These are phyloP conservation scores for Chirona hameri DNA, from an alignment of 2,888 invertebrate genomes.

Conservation along the genomic window DNA sequence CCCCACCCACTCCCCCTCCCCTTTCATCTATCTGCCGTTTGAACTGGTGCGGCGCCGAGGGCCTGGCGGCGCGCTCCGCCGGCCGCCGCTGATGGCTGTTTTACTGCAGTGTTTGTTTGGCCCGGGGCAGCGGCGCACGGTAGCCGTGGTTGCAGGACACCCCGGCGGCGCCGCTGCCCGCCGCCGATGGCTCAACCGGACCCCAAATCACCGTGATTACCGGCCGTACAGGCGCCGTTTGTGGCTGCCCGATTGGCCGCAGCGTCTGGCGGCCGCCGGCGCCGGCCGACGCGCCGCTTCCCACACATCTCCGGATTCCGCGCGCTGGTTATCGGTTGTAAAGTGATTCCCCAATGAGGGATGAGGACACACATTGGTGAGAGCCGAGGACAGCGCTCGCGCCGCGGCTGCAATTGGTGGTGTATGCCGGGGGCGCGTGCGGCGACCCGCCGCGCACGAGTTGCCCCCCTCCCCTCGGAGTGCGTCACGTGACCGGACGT, in stretches of 20 bases:
- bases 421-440: no score
- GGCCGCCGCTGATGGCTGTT: neutral
- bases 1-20: neutral
- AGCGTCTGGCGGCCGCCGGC: neutral
- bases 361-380: slow-evolving; percentile 12
- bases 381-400: neutral
- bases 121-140: slow-evolving; percentile 8
- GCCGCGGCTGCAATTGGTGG: neutral
- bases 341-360: slow-evolving; percentile 27
- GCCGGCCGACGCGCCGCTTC: neutral
- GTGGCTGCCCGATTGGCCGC: neutral
- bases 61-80: neutral
- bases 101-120: slow-evolving; percentile 3
- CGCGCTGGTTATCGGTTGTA: neutral
- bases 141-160: slow-evolving; percentile 24
- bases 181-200: neutral
- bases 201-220: neutral
- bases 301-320: slow-evolving; percentile 1
- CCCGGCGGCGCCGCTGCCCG: neutral
- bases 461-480: no score
- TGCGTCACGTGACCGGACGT: no score
- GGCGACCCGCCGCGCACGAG: no score
- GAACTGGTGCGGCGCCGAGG: neutral
- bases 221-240: neutral
- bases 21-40: neutral